phyloP scores from a whole-genome alignment of 2,113 vertebrate genomes.

The Eleginops maclovinus region DNA sequence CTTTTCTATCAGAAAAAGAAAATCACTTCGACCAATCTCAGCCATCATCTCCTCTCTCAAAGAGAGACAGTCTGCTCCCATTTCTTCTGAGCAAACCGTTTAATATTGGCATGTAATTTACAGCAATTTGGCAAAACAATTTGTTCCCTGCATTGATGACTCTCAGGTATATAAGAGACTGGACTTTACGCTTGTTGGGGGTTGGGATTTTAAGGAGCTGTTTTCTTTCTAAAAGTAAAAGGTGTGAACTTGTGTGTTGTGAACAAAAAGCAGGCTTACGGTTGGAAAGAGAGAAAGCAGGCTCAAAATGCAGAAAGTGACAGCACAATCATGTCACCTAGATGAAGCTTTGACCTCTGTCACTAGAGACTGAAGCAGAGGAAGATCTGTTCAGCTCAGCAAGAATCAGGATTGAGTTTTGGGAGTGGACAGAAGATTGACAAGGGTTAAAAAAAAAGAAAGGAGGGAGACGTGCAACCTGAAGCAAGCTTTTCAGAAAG shows the following conservation, averaged over 20 bases:
- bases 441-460: constrained; percentile 19
- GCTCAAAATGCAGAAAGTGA: constrained; percentile 15
- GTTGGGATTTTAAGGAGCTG: constrained; percentile 35
- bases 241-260: neutral
- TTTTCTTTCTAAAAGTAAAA: constrained; percentile 47
- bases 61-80: constrained; percentile 29
- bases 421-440: constrained; percentile 48
- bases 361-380: constrained; percentile 20
- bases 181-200: neutral
- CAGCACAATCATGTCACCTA: neutral
- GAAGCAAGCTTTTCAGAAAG: constrained; percentile 15
- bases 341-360: constrained; percentile 29
- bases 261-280: constrained; percentile 6
- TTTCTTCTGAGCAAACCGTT: constrained; percentile 43
- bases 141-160: constrained; percentile 67
- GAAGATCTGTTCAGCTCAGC: constrained; percentile 17
- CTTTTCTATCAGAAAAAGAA: constrained; percentile 4
- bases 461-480: constrained; percentile 16
- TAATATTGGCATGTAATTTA: constrained; percentile 51
- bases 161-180: constrained; percentile 49
- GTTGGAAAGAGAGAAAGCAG: constrained; percentile 2
- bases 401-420: constrained; percentile 33
- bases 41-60: constrained; percentile 21
- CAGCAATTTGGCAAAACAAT: constrained; percentile 71
- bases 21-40: constrained; percentile 15